Evolutionary conservation across 2,113 vertebrate species (phyloP).

Genomic region (Morone chrysops): DNA sequence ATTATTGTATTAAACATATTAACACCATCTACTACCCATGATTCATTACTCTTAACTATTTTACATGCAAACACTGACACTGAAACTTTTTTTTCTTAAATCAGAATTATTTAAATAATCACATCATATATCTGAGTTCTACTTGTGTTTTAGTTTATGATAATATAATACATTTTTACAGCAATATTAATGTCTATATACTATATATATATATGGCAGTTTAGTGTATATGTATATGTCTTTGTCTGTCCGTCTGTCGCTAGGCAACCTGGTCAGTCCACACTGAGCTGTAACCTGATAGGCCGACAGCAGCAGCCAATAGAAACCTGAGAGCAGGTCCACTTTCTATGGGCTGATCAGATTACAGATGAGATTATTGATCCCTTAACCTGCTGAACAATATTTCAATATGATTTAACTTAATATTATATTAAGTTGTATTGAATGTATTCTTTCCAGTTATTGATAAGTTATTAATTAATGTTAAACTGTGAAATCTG

Average conservation of each 20-base stretch:
- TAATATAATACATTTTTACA: no score
- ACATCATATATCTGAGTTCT: background rate
- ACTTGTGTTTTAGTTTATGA: background rate
- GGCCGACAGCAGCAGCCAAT: constrained; percentile 7
- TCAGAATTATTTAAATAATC: background rate
- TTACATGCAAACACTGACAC: no score
- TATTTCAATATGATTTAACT: background rate
- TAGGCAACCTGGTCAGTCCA: constrained; percentile 9
- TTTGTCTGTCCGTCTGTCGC: constrained; percentile 27
- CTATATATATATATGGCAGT: no score
- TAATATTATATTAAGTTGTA: background rate
- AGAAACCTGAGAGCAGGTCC: constrained; percentile 43
- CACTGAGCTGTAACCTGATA: constrained; percentile 52
- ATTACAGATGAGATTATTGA: constrained; percentile 16
- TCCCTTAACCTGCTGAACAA: background rate
- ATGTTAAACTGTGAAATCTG: no score
- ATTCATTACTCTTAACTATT: no score
- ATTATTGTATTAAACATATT: no score
- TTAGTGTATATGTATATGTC: no score
- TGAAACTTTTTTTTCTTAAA: no score
- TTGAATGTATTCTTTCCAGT: background rate
- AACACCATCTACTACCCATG: no score
- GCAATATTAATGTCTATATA: no score
- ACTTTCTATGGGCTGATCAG: constrained; percentile 55
- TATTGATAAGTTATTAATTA: background rate